These are phyloP conservation scores for Odocoileus hemionus DNA, from an alignment of 2,113 vertebrate genomes.

Conservation along the genomic window DNA sequence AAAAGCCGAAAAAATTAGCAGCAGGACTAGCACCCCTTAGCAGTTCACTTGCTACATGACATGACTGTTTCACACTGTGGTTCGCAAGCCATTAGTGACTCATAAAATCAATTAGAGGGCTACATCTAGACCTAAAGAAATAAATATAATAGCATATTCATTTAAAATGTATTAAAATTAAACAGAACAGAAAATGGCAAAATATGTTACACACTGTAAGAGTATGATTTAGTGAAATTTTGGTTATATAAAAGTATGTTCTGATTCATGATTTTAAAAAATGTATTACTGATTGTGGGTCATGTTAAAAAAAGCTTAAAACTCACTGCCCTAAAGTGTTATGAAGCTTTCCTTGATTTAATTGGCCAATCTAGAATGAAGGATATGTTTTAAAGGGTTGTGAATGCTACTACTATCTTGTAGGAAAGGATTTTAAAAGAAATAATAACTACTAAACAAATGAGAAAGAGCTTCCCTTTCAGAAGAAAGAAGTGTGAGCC, in stretches of 20 bases:
- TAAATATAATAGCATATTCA: not conserved
- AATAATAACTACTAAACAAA: not conserved
- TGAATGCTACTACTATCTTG: not conserved
- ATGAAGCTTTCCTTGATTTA: not conserved
- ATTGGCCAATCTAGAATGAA: not conserved
- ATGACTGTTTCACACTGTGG: not conserved
- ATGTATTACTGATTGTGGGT: not conserved
- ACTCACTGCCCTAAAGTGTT: not conserved
- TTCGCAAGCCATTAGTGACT: not conserved
- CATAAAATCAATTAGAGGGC: not conserved
- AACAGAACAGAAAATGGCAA: not conserved
- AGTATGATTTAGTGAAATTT: not conserved
- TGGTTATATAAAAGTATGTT: not conserved
- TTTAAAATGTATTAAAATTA: not conserved
- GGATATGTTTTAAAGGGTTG: not conserved
- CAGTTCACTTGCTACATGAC: not conserved
- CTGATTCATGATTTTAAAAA: not conserved
- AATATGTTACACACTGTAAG: not conserved
- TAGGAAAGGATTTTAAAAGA: not conserved
- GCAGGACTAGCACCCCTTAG: not conserved
- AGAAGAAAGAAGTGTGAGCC: not conserved
- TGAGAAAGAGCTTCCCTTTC: not conserved
- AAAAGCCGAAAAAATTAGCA: not conserved
- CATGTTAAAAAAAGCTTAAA: not conserved
- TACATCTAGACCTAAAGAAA: not conserved